Evolutionary conservation across 1,140 invertebrate species (phyloP), one percentile per base, ranked within the genome.

Genomic region (Oppia nitens): DNA sequence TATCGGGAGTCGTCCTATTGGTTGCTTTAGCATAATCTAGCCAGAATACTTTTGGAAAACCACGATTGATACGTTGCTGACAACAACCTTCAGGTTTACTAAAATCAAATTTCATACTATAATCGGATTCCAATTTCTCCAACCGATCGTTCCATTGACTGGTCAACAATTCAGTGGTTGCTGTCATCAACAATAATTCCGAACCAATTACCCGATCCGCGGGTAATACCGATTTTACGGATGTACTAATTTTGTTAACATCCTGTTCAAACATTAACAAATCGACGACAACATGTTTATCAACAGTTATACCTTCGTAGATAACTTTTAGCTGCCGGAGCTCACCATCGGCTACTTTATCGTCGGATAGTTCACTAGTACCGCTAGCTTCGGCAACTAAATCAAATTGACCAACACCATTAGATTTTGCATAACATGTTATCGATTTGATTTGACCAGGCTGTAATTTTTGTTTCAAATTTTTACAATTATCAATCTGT

Each of bases 361-460:
- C 17, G 6, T 40, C 6, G 17, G 6, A 9, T n/a, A n/a, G n/a
- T 40, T 40, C 17, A 17, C 6, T 6, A 9, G 6, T 6, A 40
- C 6, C 32, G 17, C 32, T 40, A 6, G 32, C 32, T 9, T 9
- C 17, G 32, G 32, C 32, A 6, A 40, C 6, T 17, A 40, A 40
- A 40, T 17, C 32, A 17, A 40, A 40, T 40, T 40, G 6, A 9
- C 32, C 32, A 17, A 40, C 32, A 40, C 17, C 17, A 40, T 40
- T 6, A 9, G 32, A 6, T 9, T 9, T 40, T 6, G 17, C 32
- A 9, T 6, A 40, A 40, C 32, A 40, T 9, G 32, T 40, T 6
- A 40, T 9, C 17, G 32, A 9, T 40, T 95, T 98, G 71, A 89
- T 89, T 3, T 40, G 6, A 40, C 17, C 17, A 6, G 32, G 32